Evolutionary conservation across 2,888 invertebrate species (phyloP), one percentile per base, ranked within the genome.

Genomic region (Perizoma flavofasciatum): DNA sequence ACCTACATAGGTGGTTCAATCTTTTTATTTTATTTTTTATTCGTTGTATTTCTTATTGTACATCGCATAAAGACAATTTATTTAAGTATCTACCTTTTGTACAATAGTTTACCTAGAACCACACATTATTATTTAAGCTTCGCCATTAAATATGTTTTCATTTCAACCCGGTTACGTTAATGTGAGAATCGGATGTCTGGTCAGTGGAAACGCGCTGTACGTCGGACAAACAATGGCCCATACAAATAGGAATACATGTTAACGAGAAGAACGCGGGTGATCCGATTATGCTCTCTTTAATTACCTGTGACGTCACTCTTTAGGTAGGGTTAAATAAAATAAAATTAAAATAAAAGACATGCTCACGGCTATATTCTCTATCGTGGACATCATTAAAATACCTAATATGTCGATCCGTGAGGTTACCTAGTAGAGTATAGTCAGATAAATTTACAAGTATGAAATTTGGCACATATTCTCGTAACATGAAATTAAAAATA

Each of bases 201-300:
- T 50, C 49, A 80, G 74, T 74, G 89, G 66, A 70, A 66, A 77
- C 79, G 45, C 46, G 8, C 9, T 5, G 0, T 54, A 34, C 43
- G 44, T 37, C 55, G 41, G 35, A n/a, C 58, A 71, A 77, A 88
- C 88, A 88, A 88, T 88, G 74, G 82, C 47, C 74, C 77, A 86
- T 86, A 84, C 75, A 83, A 83, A 78, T 69, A 63, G 63, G 60
- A 70, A 65, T 60, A 59, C 68, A 63, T 71, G 61, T 68, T 59
- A 55, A 65, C 45, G 57, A 61, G 75, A 72, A 76, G 75, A 76
- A 48, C 78, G 45, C 79, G 77, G 80, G 75, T 69, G 79, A 66
- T 61, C 71, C 59, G 58, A 68, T 63, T 63, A 65, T 69, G 63
- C 55, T 55, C 47, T 56, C 59, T 59, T 49, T 65, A 65, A 66